Evolutionary conservation across 2,888 invertebrate genomes (phyloP), one percentile per base, ranked within the genome.

Genomic region (Tipula vernalis): DNA sequence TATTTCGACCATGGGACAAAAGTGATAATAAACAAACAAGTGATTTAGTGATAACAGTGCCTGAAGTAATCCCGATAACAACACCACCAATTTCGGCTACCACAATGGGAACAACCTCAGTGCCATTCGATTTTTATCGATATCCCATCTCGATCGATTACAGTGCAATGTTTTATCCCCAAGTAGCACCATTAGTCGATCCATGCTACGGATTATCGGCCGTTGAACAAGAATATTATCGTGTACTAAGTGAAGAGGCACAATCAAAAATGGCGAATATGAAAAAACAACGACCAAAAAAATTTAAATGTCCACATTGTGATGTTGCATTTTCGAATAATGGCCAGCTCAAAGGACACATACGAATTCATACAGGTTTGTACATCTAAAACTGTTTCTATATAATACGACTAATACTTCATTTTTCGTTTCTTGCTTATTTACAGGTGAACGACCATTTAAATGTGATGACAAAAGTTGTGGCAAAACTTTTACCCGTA

Each of bases 291-390:
- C 93, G 97, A 0, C 98, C 98, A 0, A 97, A 97, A 91, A 97
- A 97, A 90, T 98, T 98, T 91, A 95, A 96, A 88, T 98, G 98
- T 89, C 95, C 96, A 0, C 96, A 97, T 89, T 98, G 98, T 90
- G 94, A 96, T 89, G 96, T 97, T 0, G 97, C 96, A 0, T 98
- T 98, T 91, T 97, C 97, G n/a, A 98, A 98, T 91, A 98, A 97
- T 91, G 98, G 98, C 0, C 98, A 98, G 89, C 92, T 98, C 0
- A 97, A 96, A 90, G 98, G 98, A 15, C 98, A 98, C 90, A 94
- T 97, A n/a, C 92, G 98, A 87, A 98, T 97, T 87, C 98, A 98
- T 89, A 97, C 97, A 51, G 97, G 97, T 92, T 90, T 36, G 51
- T 57, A 28, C 10, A 3, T 42, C 12, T n/a, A n/a, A n/a, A n/a